phyloP scores from a whole-genome alignment of 2,888 invertebrate species.

The Psococerastis gibbosa region DNA sequence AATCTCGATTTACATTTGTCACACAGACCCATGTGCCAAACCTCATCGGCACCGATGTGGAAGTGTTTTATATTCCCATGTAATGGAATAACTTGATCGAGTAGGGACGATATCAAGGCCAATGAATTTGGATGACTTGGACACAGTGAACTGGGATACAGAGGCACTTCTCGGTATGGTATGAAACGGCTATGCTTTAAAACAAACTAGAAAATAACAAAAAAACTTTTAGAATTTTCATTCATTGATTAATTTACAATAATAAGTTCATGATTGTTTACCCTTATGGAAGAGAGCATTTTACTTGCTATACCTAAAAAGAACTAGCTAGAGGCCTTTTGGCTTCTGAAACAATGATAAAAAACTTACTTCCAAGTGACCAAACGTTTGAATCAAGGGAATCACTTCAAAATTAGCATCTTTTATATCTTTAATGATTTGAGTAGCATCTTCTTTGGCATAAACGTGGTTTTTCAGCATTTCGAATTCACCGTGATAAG shows the following conservation, averaged over 20 bases:
- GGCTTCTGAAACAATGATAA: no score
- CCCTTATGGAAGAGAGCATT: no score
- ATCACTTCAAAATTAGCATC: slow-evolving; percentile 43
- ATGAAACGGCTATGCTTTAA: slow-evolving; percentile 50
- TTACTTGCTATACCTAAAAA: neutral
- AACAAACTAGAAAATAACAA: slow-evolving; percentile 34
- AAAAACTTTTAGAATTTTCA: neutral
- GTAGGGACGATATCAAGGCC: slow-evolving; percentile 40
- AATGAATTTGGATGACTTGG: slow-evolving; percentile 44
- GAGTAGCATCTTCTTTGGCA: slow-evolving; percentile 40
- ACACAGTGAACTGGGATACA: slow-evolving; percentile 52
- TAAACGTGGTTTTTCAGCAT: slow-evolving; percentile 31
- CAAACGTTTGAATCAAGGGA: slow-evolving; percentile 72
- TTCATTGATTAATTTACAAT: neutral
- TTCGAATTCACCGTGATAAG: slow-evolving; percentile 37
- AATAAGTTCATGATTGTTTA: no score
- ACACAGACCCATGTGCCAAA: slow-evolving; percentile 52
- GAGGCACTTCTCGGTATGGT: slow-evolving; percentile 42
- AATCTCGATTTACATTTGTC: slow-evolving; percentile 31
- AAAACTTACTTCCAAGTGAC: slow-evolving; percentile 48
- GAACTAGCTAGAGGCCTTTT: neutral
- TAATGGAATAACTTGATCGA: slow-evolving; percentile 47
- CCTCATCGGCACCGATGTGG: slow-evolving; percentile 72
- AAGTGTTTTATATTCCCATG: slow-evolving; percentile 44
- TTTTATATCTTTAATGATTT: slow-evolving; percentile 44